phyloP scores from a whole-genome alignment of 1,140 invertebrate genomes.

The Venturia canescens region DNA sequence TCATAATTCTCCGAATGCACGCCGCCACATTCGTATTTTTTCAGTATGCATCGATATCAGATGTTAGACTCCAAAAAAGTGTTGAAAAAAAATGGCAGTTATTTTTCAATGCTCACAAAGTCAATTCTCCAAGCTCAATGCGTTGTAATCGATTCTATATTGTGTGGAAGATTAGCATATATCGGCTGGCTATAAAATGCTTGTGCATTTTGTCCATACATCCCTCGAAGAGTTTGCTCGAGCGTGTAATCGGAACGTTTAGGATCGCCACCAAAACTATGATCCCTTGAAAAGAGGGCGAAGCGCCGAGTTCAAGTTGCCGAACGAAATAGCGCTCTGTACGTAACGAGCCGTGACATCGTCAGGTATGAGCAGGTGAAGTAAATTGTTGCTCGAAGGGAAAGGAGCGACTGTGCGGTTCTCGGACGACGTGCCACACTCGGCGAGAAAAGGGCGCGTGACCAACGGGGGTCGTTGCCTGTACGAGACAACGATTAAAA shows the following conservation, averaged over 20 bases:
- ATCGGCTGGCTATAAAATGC: not conserved
- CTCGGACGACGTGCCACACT: slow-evolving; percentile 26
- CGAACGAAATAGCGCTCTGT: slow-evolving; percentile 18
- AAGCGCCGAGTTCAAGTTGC: not conserved
- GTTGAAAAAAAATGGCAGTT: not conserved
- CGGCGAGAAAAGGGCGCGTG: slow-evolving; percentile 49
- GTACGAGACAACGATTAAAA: slow-evolving; percentile 51
- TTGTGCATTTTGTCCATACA: not conserved
- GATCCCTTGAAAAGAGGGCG: slow-evolving; percentile 45
- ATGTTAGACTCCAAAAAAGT: not conserved
- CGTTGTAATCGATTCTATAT: slow-evolving; percentile 18
- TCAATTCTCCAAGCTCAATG: not conserved
- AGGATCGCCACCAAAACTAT: slow-evolving; percentile 36
- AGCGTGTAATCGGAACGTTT: slow-evolving; percentile 59
- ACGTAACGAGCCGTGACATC: slow-evolving; percentile 65
- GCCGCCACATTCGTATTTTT: not conserved
- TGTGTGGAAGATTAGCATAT: slow-evolving; percentile 34
- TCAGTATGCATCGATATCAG: not conserved
- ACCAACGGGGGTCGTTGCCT: slow-evolving; percentile 27
- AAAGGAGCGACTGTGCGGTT: slow-evolving; percentile 16
- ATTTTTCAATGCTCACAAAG: not conserved
- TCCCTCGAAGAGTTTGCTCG: slow-evolving; percentile 42
- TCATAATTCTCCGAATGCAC: not conserved
- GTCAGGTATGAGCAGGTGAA: slow-evolving; percentile 65
- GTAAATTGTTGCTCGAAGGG: slow-evolving; percentile 47